Evolutionary conservation across 2,888 invertebrate species (phyloP).

Genomic region (Auanema freiburgensis): DNA sequence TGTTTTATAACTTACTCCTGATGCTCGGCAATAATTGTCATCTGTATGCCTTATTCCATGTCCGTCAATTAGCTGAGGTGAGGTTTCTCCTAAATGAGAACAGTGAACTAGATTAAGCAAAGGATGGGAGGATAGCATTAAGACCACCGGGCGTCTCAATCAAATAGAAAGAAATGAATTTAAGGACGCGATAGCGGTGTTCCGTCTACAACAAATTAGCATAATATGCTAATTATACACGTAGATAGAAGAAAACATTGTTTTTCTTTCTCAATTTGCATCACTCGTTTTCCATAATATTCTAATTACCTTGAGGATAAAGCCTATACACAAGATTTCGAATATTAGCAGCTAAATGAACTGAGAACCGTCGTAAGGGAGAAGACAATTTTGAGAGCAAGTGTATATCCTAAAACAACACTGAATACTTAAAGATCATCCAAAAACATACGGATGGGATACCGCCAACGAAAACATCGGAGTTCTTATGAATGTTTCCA

Average conservation of each 20-base stretch:
- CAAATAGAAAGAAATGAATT: too few relatives aligned
- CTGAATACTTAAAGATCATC: constrained; percentile 7
- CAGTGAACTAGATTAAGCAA: background rate
- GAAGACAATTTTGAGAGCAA: constrained; percentile 53
- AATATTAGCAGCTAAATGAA: constrained; percentile 74
- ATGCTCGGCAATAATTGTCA: constrained; percentile 75
- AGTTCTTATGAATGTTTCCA: constrained; percentile 83
- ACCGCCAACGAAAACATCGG: constrained; percentile 93
- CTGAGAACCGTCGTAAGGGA: constrained; percentile 59
- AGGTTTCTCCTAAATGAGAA: constrained; percentile 72
- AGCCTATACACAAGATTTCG: constrained; percentile 81
- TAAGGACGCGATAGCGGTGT: too few relatives aligned
- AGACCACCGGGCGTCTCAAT: too few relatives aligned
- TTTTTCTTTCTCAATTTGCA: background rate
- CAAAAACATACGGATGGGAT: constrained; percentile 74
- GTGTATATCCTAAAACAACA: constrained; percentile 47
- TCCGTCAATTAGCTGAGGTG: constrained; percentile 77
- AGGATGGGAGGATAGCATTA: too few relatives aligned
- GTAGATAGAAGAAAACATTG: background rate
- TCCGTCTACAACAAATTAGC: too few relatives aligned
- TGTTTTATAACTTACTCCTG: constrained; percentile 22
- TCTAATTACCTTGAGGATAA: constrained; percentile 70
- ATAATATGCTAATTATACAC: background rate
- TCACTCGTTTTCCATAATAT: background rate
- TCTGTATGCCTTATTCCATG: constrained; percentile 67